A percentile compares a stretch with the other conserved stretches of the same genome.
Evolutionary conservation across 2,888 invertebrate species (phyloP).

Genomic region (Papilio protenor): DNA sequence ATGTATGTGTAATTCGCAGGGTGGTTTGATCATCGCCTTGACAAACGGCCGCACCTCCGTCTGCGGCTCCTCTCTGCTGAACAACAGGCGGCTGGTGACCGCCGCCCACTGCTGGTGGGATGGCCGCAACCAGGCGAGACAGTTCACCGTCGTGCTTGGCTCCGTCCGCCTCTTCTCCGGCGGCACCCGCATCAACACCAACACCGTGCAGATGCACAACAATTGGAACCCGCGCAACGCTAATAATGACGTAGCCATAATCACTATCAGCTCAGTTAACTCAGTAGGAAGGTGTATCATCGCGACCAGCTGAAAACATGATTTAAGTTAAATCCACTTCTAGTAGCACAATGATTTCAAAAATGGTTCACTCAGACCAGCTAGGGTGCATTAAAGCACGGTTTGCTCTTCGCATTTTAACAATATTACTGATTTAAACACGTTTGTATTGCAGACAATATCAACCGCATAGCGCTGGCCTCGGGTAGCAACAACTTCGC

Average conservation of each 20-base stretch:
- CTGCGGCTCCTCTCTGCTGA: not conserved
- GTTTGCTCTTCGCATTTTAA: not conserved
- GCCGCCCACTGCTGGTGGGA: slow-evolving; percentile 5
- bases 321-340: not conserved
- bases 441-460: slow-evolving; percentile 42
- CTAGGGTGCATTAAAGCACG: not conserved
- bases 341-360: not conserved
- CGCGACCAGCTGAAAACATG: too few relatives aligned
- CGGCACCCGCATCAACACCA: slow-evolving; percentile 4
- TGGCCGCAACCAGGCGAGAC: not conserved
- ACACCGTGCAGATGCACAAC: slow-evolving; percentile 52
- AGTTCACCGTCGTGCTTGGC: not conserved
- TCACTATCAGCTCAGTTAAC: slow-evolving; percentile 51
- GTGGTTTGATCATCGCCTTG: not conserved
- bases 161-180: not conserved
- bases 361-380: not conserved
- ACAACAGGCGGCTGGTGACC: not conserved
- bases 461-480: slow-evolving; percentile 50
- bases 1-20: not conserved
- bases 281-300: too few relatives aligned
- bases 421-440: not conserved
- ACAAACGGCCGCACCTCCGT: not conserved
- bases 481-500: slow-evolving; percentile 48
- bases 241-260: slow-evolving; percentile 60
- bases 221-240: slow-evolving; percentile 55